A percentile compares a stretch with the other conserved stretches of the same genome.
Conservation (phyloP, 2,888 invertebrate genomes). For the Morinoia aosen region DNA sequence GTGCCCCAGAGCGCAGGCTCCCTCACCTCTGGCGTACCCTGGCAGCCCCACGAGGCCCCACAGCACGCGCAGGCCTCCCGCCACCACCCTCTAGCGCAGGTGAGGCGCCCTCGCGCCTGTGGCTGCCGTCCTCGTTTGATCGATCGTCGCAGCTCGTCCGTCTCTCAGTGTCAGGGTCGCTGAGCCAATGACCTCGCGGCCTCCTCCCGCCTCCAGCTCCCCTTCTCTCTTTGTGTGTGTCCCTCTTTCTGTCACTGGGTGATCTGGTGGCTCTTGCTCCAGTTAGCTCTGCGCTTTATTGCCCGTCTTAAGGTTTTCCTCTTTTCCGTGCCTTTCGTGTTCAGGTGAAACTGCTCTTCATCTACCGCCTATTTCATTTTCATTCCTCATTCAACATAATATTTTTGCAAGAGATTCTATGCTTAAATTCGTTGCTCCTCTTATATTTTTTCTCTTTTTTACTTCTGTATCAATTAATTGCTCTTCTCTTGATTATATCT, state of each 20-base stretch:
- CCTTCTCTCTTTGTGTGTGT: background rate
- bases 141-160: background rate
- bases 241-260: background rate
- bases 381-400: background rate
- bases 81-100: background rate
- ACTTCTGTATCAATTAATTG: background rate
- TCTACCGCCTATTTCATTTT: background rate
- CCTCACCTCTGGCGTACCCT: background rate
- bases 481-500: background rate
- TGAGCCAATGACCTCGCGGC: background rate
- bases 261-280: background rate
- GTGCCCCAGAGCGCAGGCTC: too few relatives aligned
- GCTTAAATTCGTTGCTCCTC: background rate
- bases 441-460: background rate
- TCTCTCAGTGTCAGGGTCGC: slow-evolving; percentile 17
- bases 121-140: background rate
- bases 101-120: background rate
- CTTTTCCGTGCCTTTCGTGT: background rate
- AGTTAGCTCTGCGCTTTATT: background rate
- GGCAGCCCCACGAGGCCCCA: background rate
- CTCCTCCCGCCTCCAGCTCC: background rate
- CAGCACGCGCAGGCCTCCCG: background rate
- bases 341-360: background rate
- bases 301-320: background rate
- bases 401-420: background rate